These are phyloP conservation scores for Champsocephalus esox DNA, from an alignment of 2,797 vertebrate species.

Conservation along the genomic window DNA sequence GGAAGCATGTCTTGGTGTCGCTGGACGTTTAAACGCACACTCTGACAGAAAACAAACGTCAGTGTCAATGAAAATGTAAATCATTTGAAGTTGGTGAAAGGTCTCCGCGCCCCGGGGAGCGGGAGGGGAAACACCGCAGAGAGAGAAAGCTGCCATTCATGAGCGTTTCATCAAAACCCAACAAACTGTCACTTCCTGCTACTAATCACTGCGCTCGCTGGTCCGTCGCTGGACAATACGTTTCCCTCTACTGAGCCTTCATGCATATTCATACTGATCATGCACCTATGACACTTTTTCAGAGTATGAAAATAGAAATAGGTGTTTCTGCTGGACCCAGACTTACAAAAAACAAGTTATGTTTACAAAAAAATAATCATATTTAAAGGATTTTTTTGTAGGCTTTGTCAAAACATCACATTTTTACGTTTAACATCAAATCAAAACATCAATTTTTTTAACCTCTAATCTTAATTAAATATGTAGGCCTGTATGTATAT, in stretches of 20 bases:
- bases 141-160: conserved; percentile 50
- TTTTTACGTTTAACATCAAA: too few relatives aligned
- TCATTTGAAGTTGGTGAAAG: conserved; percentile 76
- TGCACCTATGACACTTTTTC: too few relatives aligned
- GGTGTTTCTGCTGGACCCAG: too few relatives aligned
- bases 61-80: conserved; percentile 76
- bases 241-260: too few relatives aligned
- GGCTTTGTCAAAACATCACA: not conserved
- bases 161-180: conserved; percentile 18
- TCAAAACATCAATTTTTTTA: not conserved
- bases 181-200: conserved; percentile 1
- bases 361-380: too few relatives aligned
- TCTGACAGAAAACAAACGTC: conserved; percentile 78
- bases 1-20: conserved; percentile 67
- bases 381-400: not conserved
- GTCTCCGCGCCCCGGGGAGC: conserved; percentile 37
- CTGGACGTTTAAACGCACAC: conserved; percentile 61
- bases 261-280: not conserved
- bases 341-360: not conserved
- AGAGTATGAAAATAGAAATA: too few relatives aligned
- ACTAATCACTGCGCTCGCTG: not conserved
- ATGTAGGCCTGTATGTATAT: too few relatives aligned
- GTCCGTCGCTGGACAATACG: not conserved
- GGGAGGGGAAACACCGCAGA: conserved; percentile 23
- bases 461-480: not conserved